Base-by-base conservation (phyloP, 1,140 invertebrate species). In the Asbolus verrucosus region DNA sequence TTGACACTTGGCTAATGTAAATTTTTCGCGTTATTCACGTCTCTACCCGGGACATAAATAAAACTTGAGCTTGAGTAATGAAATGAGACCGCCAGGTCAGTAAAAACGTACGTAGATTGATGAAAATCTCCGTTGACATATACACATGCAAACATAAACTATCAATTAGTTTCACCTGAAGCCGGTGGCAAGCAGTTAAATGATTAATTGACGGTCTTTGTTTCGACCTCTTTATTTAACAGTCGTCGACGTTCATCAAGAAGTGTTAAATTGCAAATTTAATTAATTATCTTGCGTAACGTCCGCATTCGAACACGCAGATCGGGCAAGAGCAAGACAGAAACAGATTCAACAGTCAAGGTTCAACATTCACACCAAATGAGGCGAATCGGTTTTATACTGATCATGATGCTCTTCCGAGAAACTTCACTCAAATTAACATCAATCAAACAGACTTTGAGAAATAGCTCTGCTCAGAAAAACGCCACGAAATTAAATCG, bases 201-300 rank as follows among this genome's bases (percentile, higher is more conserved):
- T 36, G 33, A 36, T 36, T 36, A 36, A 36, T 36, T 11, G 33
- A 6, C n/a, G 6, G 11, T 36, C 33, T 36, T 36, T 36, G 33
- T 36, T 36, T 11, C 33, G n/a, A 6, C 33, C 5, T 36, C 33
- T 36, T 36, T 6, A 36, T 36, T 36, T 36, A 36, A 36, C 27
- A 30, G 33, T 36, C 33, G 33, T 36, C 33, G 33, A 11, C n/a
- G 33, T 6, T n/a, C 5, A 36, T 36, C 33, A n/a, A 6, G 33
- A 27, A 36, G 33, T 36, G 33, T 36, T 36, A 36, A 36, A 36
- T 36, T 36, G 33, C 33, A 36, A 36, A 36, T 36, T 36, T 36
- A 36, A 36, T 36, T 36, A 36, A 36, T 36, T 36, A 36, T 36
- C 33, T 36, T 30, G 9, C 27, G 27, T 30, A 11, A 36, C 33